Evolutionary conservation across 2,797 vertebrate species (phyloP).

Genomic region (Enteromius radiatus): DNA sequence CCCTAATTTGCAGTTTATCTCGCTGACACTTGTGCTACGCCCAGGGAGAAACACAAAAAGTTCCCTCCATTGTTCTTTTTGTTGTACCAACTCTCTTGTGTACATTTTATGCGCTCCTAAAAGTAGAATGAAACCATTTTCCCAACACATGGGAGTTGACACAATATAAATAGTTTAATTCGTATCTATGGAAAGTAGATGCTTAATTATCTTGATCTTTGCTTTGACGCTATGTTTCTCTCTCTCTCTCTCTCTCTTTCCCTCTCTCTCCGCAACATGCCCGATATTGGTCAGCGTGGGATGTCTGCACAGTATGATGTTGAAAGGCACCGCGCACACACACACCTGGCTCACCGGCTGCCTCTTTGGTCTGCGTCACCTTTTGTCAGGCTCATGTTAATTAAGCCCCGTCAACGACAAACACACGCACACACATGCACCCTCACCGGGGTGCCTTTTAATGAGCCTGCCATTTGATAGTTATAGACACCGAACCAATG

Average conservation of each 20-base stretch:
- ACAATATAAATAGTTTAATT: constrained; percentile 30
- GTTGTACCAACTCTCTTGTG: neutral
- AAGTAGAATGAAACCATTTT: constrained; percentile 26
- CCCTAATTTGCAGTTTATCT: constrained; percentile 13
- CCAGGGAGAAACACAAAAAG: neutral
- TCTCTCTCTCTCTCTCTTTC: neutral
- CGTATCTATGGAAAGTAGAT: constrained; percentile 33
- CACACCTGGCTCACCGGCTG: constrained; percentile 81
- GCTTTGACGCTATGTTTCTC: constrained; percentile 13
- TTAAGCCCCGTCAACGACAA: constrained; percentile 79
- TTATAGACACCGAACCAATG: constrained; percentile 72
- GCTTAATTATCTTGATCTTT: constrained; percentile 49
- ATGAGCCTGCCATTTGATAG: constrained; percentile 82
- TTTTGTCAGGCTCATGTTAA: constrained; percentile 84
- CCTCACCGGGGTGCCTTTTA: constrained; percentile 78
- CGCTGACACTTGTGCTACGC: neutral
- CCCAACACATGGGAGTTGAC: constrained; percentile 3
- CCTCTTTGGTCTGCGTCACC: constrained; percentile 83
- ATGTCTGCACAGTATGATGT: constrained; percentile 67
- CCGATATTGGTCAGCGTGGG: constrained; percentile 68
- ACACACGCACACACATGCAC: constrained; percentile 61
- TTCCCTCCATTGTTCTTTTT: constrained; percentile 22
- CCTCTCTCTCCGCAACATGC: constrained; percentile 51
- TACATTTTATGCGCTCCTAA: constrained; percentile 1
- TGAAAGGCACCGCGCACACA: constrained; percentile 75